Evolutionary conservation across 2,888 invertebrate species (phyloP).

Genomic region (Cephonodes hylas): DNA sequence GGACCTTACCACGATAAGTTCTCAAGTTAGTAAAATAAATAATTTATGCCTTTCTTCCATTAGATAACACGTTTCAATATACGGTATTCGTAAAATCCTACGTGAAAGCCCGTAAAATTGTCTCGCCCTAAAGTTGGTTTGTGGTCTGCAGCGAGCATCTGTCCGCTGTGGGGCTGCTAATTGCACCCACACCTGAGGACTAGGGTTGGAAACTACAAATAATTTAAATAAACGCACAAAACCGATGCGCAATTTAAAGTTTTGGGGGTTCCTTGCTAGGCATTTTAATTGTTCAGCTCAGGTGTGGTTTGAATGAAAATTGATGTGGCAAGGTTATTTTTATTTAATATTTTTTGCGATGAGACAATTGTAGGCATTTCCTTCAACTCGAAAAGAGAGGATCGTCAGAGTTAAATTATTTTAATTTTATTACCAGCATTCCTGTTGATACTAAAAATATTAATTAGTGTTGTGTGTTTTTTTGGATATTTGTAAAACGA

Average conservation of each 20-base stretch:
- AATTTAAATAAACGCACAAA: slow-evolving; percentile 1
- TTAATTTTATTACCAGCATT: too few species aligned
- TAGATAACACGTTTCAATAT: not conserved
- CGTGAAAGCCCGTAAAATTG: not conserved
- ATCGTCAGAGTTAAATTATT: too few species aligned
- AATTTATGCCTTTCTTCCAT: not conserved
- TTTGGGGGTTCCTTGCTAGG: not conserved
- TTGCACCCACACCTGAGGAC: not conserved
- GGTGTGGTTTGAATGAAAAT: too few species aligned
- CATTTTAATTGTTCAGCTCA: not conserved
- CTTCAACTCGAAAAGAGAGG: too few species aligned
- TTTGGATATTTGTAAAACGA: too few species aligned
- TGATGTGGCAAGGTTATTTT: too few species aligned
- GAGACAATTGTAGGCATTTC: too few species aligned
- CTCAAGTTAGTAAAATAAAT: too few species aligned
- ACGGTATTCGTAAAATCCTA: not conserved
- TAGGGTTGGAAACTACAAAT: slow-evolving; percentile 1
- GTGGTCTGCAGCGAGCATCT: not conserved
- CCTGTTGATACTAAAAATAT: too few species aligned
- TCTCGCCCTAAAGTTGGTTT: not conserved
- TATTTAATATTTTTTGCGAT: too few species aligned
- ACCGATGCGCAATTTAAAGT: not conserved
- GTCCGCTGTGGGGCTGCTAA: not conserved
- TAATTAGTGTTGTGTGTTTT: too few species aligned
- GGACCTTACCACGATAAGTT: too few species aligned